A percentile compares a stretch with the other conserved stretches of the same genome.
phyloP scores from a whole-genome alignment of 2,113 vertebrate species.

The Epinephelus lanceolatus region DNA sequence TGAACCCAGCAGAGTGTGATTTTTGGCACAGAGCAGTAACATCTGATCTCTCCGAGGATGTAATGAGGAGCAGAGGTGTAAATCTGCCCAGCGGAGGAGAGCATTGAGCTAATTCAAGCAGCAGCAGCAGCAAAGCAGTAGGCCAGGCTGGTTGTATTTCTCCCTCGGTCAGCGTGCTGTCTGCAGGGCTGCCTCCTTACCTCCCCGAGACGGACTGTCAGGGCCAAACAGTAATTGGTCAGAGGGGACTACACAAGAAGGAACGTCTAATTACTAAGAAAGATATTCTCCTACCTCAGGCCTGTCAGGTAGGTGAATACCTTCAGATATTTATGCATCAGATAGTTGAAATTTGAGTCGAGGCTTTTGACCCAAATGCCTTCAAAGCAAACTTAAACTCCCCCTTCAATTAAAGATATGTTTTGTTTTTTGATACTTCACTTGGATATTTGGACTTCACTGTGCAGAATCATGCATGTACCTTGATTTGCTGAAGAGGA shows the following conservation, averaged over 20 bases:
- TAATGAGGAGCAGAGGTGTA: conserved; percentile 53
- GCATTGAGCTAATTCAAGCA: conserved; percentile 54
- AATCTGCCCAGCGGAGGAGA: conserved; percentile 58
- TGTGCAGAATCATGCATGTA: background rate
- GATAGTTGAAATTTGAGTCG: background rate
- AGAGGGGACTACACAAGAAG: conserved; percentile 40
- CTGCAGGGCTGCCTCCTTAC: conserved; percentile 37
- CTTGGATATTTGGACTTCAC: background rate
- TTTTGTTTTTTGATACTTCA: background rate
- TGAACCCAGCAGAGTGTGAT: conserved; percentile 5
- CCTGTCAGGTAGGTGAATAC: background rate
- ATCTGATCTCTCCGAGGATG: conserved; percentile 56
- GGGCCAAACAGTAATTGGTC: conserved; percentile 60
- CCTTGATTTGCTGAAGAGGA: background rate
- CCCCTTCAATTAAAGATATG: background rate
- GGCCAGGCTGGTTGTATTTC: conserved; percentile 52
- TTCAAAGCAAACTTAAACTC: background rate
- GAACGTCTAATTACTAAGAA: conserved; percentile 53
- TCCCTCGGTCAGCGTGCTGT: conserved; percentile 25
- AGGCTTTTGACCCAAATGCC: background rate
- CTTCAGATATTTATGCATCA: conserved; percentile 13
- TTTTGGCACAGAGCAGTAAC: conserved; percentile 29
- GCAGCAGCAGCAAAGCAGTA: conserved; percentile 31
- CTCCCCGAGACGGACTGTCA: conserved; percentile 40
- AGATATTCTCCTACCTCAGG: background rate